Evolutionary conservation across 2,797 vertebrate species (phyloP).

Genomic region (Pygocentrus nattereri): DNA sequence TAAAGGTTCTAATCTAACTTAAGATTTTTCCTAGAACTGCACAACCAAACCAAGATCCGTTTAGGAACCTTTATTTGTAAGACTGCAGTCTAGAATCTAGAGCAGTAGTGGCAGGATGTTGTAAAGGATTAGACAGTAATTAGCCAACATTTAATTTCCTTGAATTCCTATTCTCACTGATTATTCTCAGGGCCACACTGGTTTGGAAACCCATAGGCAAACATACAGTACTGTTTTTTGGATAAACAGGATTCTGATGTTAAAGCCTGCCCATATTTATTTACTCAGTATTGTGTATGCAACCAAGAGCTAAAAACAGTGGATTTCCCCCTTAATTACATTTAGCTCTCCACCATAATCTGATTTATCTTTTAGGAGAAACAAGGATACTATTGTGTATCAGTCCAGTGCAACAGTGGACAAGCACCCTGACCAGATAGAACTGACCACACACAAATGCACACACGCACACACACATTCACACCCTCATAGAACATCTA

Average conservation of each 20-base stretch:
- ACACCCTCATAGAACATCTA: neutral
- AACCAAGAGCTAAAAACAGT: conserved; percentile 3
- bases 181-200: neutral
- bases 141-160: neutral
- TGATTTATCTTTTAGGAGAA: conserved; percentile 10
- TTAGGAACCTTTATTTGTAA: neutral
- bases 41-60: neutral
- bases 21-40: neutral
- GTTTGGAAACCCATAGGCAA: neutral
- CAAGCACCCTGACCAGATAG: neutral
- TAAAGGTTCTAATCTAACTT: neutral
- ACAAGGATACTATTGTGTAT: conserved; percentile 4
- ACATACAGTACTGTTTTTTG: neutral
- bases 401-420: neutral
- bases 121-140: neutral
- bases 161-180: neutral
- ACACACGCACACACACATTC: neutral
- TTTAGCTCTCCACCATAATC: conserved; percentile 7
- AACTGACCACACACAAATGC: neutral
- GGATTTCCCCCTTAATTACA: conserved; percentile 20
- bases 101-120: neutral
- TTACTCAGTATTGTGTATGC: neutral
- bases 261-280: neutral
- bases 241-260: conserved; percentile 5
- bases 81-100: neutral